Conservation (phyloP, 1,140 invertebrate species). For the Nymphalis io region DNA sequence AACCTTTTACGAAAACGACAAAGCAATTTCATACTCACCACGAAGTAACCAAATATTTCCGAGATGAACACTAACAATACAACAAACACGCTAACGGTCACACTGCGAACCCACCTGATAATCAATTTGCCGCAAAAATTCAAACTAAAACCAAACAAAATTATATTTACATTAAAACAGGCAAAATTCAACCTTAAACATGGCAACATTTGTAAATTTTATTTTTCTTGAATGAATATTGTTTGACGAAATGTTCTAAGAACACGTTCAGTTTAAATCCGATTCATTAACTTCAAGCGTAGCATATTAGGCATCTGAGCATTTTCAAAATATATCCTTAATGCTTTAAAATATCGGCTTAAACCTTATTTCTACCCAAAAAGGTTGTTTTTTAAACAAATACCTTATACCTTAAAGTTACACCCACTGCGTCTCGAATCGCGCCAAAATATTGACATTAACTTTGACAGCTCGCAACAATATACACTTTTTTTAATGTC, state of each 20-base stretch:
- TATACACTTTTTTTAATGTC: constrained; percentile 41
- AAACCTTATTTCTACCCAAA: constrained; percentile 19
- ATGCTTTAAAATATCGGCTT: constrained; percentile 3
- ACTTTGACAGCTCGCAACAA: constrained; percentile 58
- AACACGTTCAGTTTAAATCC: constrained; percentile 50
- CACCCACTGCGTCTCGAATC: constrained; percentile 66
- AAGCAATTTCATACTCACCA: constrained; percentile 39
- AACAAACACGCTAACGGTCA: constrained; percentile 22
- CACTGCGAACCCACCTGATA: constrained; percentile 36
- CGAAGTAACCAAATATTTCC: constrained; percentile 22
- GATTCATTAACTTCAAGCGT: constrained; percentile 52
- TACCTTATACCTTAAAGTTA: constrained; percentile 3
- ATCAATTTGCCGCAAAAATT: constrained; percentile 45
- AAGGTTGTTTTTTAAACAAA: constrained; percentile 30
- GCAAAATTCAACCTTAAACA: constrained; percentile 24
- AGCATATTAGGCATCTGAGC: constrained; percentile 51
- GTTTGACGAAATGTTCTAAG: constrained; percentile 37
- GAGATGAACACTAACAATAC: constrained; percentile 2
- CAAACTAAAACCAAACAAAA: constrained; percentile 16
- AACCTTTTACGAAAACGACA: constrained; percentile 21
- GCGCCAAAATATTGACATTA: constrained; percentile 77
- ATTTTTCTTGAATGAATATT: neutral
- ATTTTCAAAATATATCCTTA: constrained; percentile 31
- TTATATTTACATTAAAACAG: constrained; percentile 17
- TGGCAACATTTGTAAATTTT: neutral